Base-by-base conservation (phyloP, 1,140 invertebrate species). In the Microplitis demolitor region DNA sequence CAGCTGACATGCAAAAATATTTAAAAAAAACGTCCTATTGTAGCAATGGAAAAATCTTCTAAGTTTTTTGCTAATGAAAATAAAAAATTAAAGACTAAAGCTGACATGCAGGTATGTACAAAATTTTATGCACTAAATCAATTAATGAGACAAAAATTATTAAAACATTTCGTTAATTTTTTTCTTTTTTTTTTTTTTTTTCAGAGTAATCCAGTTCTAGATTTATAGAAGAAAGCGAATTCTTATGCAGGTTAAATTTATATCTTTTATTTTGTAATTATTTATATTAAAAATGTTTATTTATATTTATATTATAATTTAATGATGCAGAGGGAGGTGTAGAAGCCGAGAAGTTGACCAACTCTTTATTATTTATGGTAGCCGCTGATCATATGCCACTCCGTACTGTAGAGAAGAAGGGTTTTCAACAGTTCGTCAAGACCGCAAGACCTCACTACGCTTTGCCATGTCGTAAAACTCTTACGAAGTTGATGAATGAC, bases 291-390 rank as follows among this genome's bases (percentile, higher is more conserved):
- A 16, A 24, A 31, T 60, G 56, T 33, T 60, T 60, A 60, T 60
- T 60, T 60, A 60, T 60, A 60, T 3, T 53, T 3, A 53, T 14
- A n/a, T 3, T 53, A 53, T 14, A 53, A 53, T n/a, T 13, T 13
- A n/a, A 53, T 69, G 54, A 68, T 69, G 37, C 62, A 76, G 74
- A 68, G 45, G 76, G 76, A 33, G 67, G 74, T 39, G 50, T 54
- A 37, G 71, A 68, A 24, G n/a, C 67, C 4, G 75, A 78, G 8
- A 78, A 73, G 61, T 70, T 78, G 6, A 76, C 75, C 11, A 74
- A 80, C 74, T 64, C 74, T 60, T 75, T 83, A 66, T 72, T 82
- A 35, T 82, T 66, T 69, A 84, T 82, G 81, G 81, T 84, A 54
- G 72, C 77, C 16, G 79, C 78, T 71, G 79, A 83, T 67, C 77